Evolutionary conservation across 2,113 vertebrate species (phyloP), one percentile per base, ranked within the genome.

Genomic region (Rhinogobius similis): DNA sequence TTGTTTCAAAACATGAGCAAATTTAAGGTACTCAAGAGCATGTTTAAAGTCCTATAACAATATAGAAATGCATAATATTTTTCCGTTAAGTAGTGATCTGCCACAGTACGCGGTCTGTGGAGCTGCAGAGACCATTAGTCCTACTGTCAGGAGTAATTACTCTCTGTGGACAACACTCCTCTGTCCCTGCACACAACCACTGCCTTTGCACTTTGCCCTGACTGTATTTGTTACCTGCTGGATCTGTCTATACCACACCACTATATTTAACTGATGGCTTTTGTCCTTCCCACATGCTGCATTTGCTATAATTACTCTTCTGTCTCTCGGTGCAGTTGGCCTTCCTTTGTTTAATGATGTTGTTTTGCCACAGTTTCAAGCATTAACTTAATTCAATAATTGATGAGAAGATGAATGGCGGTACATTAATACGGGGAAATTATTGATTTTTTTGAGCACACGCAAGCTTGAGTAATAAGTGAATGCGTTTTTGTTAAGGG

Each of bases 111-210:
- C 82, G 82, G 62, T 68, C 68, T 72, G 81, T 70, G 65, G 67
- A 27, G 38, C 66, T 62, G 77, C 85, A 85, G 82, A 79, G 78
- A 77, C 67, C 75, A 82, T 84, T 85, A 79, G 82, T 76, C 84
- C 81, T 55, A 82, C 83, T 83, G 83, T 85, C 77, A 75, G 58
- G 65, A 26, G 64, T 88, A 88, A 88, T 88, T 87, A 85, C 75
- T 87, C 83, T 79, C 86, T 5, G 12, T 67, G 70, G 81, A 72
- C 75, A 64, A 76, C 76, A 62, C 52, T 72, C 67, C 68, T 41
- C 39, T 63, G 18, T 29, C 36, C 38, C 62, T 21, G n/a, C 23
- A 26, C 62, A 61, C 58, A 61, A 38, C 58, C 29, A 20, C 29
- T 61, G 16, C 11, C 29, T 61, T 61, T 36, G n/a, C 29, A 38